phyloP scores from a whole-genome alignment of 2,797 vertebrate genomes.

The Amazona finschi region DNA sequence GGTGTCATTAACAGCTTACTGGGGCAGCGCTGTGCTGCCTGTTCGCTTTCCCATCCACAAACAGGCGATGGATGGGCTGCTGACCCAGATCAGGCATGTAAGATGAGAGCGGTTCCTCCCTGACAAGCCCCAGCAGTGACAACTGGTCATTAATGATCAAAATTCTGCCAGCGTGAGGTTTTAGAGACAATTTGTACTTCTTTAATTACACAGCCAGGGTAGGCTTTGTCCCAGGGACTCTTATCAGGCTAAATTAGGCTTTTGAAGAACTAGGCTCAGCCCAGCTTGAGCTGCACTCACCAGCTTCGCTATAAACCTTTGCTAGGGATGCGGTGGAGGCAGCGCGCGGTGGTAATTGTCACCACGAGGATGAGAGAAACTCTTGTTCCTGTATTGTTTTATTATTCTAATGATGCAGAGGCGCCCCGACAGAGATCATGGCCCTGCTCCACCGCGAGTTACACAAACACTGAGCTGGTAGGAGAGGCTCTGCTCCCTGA shows the following conservation, averaged over 20 bases:
- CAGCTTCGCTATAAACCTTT: neutral
- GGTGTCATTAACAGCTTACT: slow-evolving; percentile 32
- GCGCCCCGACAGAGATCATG: neutral
- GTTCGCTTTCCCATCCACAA: neutral
- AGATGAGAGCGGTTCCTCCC: neutral
- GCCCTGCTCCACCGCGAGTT: neutral
- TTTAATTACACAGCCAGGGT: slow-evolving; percentile 4
- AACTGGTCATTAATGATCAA: slow-evolving; percentile 33
- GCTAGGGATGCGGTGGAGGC: neutral
- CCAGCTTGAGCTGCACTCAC: neutral
- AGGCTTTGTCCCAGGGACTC: neutral
- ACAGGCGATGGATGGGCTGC: neutral
- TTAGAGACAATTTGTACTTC: slow-evolving; percentile 41
- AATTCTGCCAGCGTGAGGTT: slow-evolving; percentile 43
- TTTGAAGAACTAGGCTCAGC: neutral
- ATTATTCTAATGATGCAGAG: slow-evolving; percentile 5
- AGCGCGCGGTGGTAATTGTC: neutral
- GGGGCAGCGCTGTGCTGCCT: neutral
- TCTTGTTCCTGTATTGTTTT: slow-evolving; percentile 5
- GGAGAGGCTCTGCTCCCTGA: neutral
- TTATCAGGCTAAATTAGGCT: slow-evolving; percentile 21
- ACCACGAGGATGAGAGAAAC: neutral
- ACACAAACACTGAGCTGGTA: neutral
- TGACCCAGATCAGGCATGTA: neutral
- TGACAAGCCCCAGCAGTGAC: neutral